phyloP scores from a whole-genome alignment of 2,888 invertebrate species.

The Linnaemya vulpina region DNA sequence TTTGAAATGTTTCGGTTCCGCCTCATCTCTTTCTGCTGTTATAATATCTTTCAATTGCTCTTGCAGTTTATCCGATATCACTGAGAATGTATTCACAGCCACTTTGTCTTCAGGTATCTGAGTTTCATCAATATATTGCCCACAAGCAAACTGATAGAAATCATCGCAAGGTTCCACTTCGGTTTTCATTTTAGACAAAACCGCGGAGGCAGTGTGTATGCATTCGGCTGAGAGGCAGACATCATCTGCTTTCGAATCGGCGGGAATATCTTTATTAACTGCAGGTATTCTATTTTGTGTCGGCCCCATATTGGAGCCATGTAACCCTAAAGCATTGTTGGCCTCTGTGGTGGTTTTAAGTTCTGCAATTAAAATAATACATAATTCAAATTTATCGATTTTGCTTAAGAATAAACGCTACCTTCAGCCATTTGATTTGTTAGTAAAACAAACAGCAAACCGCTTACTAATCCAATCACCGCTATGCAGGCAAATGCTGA shows the following conservation, averaged over 20 bases:
- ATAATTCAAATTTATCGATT: neutral
- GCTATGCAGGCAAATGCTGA: conserved; percentile 85
- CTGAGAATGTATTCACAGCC: conserved; percentile 82
- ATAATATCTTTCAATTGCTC: conserved; percentile 82
- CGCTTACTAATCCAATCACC: conserved; percentile 86
- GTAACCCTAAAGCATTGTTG: conserved; percentile 77
- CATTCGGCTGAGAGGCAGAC: conserved; percentile 91
- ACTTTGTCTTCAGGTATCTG: conserved; percentile 88
- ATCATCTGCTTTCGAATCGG: conserved; percentile 71
- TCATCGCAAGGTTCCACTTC: conserved; percentile 89
- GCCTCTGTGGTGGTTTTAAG: conserved; percentile 68
- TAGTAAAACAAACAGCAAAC: conserved; percentile 85
- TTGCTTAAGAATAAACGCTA: conserved; percentile 62
- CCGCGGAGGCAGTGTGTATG: conserved; percentile 88
- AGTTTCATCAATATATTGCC: conserved; percentile 87
- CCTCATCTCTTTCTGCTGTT: conserved; percentile 79
- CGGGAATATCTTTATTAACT: conserved; percentile 53
- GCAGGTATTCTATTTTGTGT: conserved; percentile 74
- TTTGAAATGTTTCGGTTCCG: conserved; percentile 82
- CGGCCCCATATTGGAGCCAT: conserved; percentile 75
- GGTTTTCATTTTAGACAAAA: conserved; percentile 87
- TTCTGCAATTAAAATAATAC: conserved; percentile 53
- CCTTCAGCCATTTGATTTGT: conserved; percentile 78
- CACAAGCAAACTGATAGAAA: conserved; percentile 90
- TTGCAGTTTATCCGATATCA: conserved; percentile 83